Evolutionary conservation across 2,888 invertebrate species (phyloP), one percentile per base, ranked within the genome.

Genomic region (Melipona bicolor): DNA sequence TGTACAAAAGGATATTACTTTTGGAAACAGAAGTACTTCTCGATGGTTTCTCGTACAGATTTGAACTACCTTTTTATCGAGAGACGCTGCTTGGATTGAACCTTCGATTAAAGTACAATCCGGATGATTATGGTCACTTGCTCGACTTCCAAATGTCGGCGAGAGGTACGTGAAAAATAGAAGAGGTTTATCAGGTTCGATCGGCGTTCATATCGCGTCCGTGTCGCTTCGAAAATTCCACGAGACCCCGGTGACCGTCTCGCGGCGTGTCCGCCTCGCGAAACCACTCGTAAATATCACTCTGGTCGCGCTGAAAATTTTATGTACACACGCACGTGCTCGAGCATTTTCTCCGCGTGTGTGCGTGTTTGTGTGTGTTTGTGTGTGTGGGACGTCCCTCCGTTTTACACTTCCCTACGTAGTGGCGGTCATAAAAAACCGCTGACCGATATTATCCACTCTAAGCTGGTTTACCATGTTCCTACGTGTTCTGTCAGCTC

Each of bases 381-480:
- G 32, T 32, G 32, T 17, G 52, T 32, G 27, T 27, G 27, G 13
- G n/a, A 9, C n/a, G 24, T 56, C 65, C 27, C 56, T 81, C 67
- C 68, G 65, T 81, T 77, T 77, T 74, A 56, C 61, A 67, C 80
- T 79, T 59, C 76, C 62, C 75, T 70, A 19, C 80, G n/a, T 52
- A 61, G 65, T 13, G 65, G 13, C 36, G 67, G 64, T 80, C 79
- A 85, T 87, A 82, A 87, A 87, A 87, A 85, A 74, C 65, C 82
- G 72, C 74, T 68, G 80, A 72, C 82, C 76, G 85, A 87, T 82
- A 87, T 87, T 87, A 87, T 81, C 79, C 84, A 75, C 79, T 77
- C 77, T 74, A 73, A 77, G 79, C 79, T 78, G 79, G 62, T 65
- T 71, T 67, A 70, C 80, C 56, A 67, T 81, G 86, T 64, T 49